Evolutionary conservation across 2,797 vertebrate species (phyloP).

Genomic region (Acipenser oxyrinchus): DNA sequence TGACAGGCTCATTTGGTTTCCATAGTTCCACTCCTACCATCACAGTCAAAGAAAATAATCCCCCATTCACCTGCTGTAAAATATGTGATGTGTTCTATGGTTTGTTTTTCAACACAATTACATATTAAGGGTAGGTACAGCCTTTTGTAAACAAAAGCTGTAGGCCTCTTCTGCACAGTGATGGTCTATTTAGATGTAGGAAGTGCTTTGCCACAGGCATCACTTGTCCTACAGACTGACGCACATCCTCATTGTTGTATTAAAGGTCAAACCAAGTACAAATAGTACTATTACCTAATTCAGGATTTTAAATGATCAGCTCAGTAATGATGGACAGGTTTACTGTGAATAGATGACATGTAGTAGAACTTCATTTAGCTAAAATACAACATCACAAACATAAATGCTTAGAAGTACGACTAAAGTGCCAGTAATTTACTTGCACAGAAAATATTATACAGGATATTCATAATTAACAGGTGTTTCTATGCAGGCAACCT

Average conservation of each 20-base stretch:
- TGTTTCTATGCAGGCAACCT: too few species aligned
- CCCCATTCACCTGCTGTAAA: background rate
- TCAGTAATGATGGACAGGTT: conserved; percentile 12
- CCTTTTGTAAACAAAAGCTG: background rate
- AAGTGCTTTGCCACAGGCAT: conserved; percentile 14
- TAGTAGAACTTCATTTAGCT: conserved; percentile 4
- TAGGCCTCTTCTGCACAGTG: conserved; percentile 9
- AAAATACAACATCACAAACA: too few species aligned
- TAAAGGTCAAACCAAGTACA: conserved; percentile 29
- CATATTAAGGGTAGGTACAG: background rate
- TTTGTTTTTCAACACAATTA: conserved; percentile 9
- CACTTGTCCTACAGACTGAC: conserved; percentile 20
- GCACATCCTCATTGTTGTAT: conserved; percentile 21
- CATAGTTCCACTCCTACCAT: background rate
- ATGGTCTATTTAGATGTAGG: conserved; percentile 22
- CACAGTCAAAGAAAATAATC: background rate
- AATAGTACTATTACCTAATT: conserved; percentile 19
- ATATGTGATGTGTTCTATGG: background rate
- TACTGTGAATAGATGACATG: conserved; percentile 23
- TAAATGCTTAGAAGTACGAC: too few species aligned
- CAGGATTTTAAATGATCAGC: conserved; percentile 17
- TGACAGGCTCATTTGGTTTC: conserved; percentile 9
- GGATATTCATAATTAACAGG: too few species aligned
- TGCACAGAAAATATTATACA: too few species aligned
- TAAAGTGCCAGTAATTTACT: too few species aligned